Conservation (phyloP, 92 coral and sea anemone species). For the Pocillopora meandrina region DNA sequence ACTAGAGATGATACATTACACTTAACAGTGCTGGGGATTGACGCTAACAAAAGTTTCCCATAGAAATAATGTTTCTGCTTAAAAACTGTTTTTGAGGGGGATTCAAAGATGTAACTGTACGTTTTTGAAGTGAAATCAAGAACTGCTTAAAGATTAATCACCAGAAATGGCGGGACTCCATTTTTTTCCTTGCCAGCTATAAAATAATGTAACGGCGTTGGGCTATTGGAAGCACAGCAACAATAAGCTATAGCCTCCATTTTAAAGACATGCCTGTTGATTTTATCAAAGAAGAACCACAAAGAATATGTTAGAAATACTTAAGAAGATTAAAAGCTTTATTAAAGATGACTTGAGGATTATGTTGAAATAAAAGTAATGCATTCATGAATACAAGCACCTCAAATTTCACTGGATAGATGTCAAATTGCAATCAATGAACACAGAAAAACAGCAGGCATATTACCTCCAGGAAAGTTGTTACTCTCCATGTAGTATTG, state of each 20-base stretch:
- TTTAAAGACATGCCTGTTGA: background rate
- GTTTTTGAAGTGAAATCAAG: background rate
- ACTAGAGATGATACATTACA: background rate
- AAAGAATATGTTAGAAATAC: conserved; percentile 31
- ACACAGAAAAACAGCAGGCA: conserved; percentile 20
- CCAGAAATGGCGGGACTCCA: background rate
- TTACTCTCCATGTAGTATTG: background rate
- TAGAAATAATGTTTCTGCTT: background rate
- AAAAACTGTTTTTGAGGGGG: background rate
- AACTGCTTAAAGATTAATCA: background rate
- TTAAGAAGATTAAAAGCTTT: conserved; percentile 42
- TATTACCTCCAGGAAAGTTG: background rate
- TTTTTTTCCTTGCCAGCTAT: background rate
- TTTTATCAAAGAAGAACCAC: background rate
- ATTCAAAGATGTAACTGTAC: background rate
- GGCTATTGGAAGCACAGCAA: background rate
- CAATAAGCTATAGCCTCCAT: background rate
- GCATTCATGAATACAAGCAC: conserved; percentile 10
- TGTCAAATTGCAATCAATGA: conserved; percentile 12
- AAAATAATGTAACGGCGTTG: background rate
- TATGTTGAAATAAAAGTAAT: conserved; percentile 26
- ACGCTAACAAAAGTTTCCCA: background rate
- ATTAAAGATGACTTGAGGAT: conserved; percentile 23
- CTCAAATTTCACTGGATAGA: conserved; percentile 24
- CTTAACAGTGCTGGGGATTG: background rate